Evolutionary conservation across 2,797 vertebrate genomes (phyloP).

Genomic region (Anniella stebbinsi): DNA sequence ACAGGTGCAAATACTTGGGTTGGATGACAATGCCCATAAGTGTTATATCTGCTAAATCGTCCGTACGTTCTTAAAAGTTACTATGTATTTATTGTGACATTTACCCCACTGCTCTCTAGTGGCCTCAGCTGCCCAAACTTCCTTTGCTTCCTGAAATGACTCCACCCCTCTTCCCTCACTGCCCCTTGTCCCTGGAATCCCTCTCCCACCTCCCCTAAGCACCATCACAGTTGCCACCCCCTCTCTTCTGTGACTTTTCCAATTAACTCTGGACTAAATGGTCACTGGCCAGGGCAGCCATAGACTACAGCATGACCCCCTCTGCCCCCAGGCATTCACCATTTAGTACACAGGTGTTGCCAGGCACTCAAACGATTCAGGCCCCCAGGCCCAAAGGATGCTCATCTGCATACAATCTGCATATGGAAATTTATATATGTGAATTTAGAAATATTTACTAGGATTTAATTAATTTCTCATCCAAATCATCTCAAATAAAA

Average conservation of each 20-base stretch:
- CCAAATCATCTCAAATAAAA: too few relatives aligned
- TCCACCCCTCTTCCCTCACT: not conserved
- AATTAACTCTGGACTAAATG: not conserved
- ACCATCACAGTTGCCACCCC: not conserved
- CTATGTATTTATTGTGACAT: not conserved
- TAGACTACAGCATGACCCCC: too few relatives aligned
- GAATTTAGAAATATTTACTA: too few relatives aligned
- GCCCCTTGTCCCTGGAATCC: not conserved
- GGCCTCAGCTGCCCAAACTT: not conserved
- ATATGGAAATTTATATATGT: too few relatives aligned
- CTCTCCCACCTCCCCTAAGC: not conserved
- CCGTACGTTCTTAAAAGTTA: not conserved
- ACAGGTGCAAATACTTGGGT: slow-evolving; percentile 6
- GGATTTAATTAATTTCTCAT: too few relatives aligned
- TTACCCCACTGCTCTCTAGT: too few relatives aligned
- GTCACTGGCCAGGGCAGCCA: not conserved
- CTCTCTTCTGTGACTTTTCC: not conserved
- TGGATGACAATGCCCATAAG: not conserved
- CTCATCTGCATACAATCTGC: too few relatives aligned
- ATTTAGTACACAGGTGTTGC: not conserved
- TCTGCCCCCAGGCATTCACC: not conserved
- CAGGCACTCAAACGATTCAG: too few relatives aligned
- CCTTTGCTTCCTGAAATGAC: not conserved
- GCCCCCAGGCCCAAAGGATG: too few relatives aligned
- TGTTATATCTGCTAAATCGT: not conserved